These are phyloP conservation scores for Varecia variegata DNA, from an alignment of 2,797 vertebrate species.

Conservation along the genomic window DNA sequence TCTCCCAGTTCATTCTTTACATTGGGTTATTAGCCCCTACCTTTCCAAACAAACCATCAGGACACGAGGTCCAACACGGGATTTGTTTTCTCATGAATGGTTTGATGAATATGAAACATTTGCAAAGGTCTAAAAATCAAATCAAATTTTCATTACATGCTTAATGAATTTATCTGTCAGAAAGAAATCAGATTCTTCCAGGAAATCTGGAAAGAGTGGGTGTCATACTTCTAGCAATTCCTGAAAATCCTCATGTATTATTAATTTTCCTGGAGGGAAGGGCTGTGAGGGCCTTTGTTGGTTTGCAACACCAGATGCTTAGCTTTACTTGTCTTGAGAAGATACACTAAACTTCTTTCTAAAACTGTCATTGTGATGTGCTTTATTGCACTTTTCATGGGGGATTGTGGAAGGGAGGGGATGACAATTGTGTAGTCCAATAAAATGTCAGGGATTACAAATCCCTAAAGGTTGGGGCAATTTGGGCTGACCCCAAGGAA, in stretches of 20 bases:
- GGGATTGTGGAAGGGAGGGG: background rate
- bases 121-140: slow-evolving; percentile 56
- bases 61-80: background rate
- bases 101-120: slow-evolving; percentile 63
- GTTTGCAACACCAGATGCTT: background rate
- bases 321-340: background rate
- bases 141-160: slow-evolving; percentile 53
- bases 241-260: slow-evolving; percentile 69
- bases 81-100: background rate
- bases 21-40: no score
- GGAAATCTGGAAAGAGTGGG: slow-evolving; percentile 58
- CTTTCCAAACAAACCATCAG: background rate
- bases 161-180: slow-evolving; percentile 51
- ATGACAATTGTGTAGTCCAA: background rate
- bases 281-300: background rate
- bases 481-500: background rate
- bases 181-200: slow-evolving; percentile 57
- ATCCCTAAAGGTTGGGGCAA: background rate
- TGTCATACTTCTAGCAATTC: slow-evolving; percentile 65
- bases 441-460: background rate
- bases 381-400: background rate
- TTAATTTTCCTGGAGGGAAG: slow-evolving; percentile 42
- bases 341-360: background rate
- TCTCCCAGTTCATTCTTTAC: background rate
- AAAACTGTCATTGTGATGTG: background rate